Conservation (phyloP, 1,140 invertebrate species). For the Drosophila rufa region DNA sequence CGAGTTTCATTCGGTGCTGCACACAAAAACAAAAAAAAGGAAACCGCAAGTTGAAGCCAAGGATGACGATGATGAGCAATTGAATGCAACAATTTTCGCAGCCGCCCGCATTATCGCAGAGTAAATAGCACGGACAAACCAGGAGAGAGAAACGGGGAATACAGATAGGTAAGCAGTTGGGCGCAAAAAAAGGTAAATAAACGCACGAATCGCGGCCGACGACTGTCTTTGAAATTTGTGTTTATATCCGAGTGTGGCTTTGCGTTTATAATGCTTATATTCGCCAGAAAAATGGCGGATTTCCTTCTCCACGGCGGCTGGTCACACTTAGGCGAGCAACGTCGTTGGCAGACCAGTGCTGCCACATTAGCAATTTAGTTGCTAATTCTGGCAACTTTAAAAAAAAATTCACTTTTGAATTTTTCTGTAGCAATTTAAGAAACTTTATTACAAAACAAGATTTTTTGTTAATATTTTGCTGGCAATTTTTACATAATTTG, state of each 20-base stretch:
- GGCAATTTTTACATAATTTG: no score
- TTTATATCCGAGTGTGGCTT: constrained; percentile 3
- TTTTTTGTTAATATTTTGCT: no score
- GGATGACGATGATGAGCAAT: constrained; percentile 25
- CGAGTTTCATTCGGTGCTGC: constrained; percentile 50
- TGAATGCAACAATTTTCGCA: constrained; percentile 9
- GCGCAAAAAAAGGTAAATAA: constrained; percentile 27
- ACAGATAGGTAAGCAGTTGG: not conserved
- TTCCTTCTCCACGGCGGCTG: not conserved
- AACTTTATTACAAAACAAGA: no score
- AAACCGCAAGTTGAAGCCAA: constrained; percentile 43
- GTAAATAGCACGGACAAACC: not conserved
- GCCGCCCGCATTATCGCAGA: constrained; percentile 13
- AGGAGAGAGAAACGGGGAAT: not conserved
- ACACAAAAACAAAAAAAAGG: constrained; percentile 42
- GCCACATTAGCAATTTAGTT: no score
- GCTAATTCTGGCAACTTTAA: no score
- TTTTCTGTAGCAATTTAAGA: no score
- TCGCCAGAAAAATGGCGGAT: no score
- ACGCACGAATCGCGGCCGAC: constrained; percentile 3
- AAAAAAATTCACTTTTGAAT: no score
- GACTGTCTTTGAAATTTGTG: constrained; percentile 9
- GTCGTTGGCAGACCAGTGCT: no score
- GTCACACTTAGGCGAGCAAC: not conserved
- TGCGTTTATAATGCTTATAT: not conserved